Evolutionary conservation across 2,888 invertebrate species (phyloP).

Genomic region (Perizoma flavofasciatum): DNA sequence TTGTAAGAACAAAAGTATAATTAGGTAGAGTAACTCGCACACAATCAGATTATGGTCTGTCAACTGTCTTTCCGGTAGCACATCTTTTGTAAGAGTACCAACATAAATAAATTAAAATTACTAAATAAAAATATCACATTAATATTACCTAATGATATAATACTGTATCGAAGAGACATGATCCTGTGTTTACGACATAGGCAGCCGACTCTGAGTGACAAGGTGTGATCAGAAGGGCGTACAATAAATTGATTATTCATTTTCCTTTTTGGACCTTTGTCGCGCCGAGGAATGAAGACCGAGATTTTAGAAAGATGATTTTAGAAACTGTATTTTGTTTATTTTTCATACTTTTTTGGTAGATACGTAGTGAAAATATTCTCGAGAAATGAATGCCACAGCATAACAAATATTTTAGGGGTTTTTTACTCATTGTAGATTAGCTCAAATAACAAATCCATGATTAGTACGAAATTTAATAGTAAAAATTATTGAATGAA

Average conservation of each 20-base stretch:
- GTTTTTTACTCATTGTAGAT: neutral
- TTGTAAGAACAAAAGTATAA: too few species aligned
- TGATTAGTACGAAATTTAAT: too few species aligned
- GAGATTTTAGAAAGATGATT: constrained; percentile 20
- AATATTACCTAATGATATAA: too few species aligned
- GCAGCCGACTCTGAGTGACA: constrained; percentile 44
- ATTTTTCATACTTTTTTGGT: constrained; percentile 16
- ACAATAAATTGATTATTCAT: constrained; percentile 53
- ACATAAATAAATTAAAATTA: too few species aligned
- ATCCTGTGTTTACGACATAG: constrained; percentile 49
- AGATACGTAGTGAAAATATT: constrained; percentile 1
- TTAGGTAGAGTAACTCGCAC: too few species aligned
- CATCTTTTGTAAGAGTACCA: too few species aligned
- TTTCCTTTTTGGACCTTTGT: constrained; percentile 24
- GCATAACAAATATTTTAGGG: too few species aligned
- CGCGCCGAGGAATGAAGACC: constrained; percentile 9
- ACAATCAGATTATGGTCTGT: too few species aligned
- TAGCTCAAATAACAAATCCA: too few species aligned
- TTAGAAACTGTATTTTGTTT: constrained; percentile 16
- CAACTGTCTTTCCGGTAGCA: too few species aligned
- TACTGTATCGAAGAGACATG: constrained; percentile 21
- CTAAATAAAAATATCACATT: too few species aligned
- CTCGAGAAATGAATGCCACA: neutral
- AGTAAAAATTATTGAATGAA: too few species aligned
- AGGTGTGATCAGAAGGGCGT: constrained; percentile 57